A percentile compares a stretch with the other conserved stretches of the same genome.
These are phyloP conservation scores for Urechis unicinctus DNA, from an alignment of 2,888 invertebrate genomes.

Conservation along the genomic window DNA sequence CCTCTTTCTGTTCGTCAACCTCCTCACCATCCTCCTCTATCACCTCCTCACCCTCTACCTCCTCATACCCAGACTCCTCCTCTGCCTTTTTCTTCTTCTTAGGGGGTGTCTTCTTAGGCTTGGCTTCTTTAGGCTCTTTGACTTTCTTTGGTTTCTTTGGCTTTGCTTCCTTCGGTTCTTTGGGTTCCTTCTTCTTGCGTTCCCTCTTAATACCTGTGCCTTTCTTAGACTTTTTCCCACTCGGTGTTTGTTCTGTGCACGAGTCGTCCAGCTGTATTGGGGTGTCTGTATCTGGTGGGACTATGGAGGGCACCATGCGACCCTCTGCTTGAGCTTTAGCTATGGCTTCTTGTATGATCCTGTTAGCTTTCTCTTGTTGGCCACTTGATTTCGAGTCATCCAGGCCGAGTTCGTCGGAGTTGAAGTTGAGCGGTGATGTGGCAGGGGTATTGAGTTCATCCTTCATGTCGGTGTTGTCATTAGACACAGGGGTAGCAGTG, in stretches of 20 bases:
- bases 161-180: slow-evolving; percentile 22
- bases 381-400: slow-evolving; percentile 1
- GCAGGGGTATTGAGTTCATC: neutral
- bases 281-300: neutral
- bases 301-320: slow-evolving; percentile 14
- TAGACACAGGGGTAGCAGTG: too few species aligned
- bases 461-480: neutral
- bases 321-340: slow-evolving; percentile 33
- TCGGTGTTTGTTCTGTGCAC: neutral
- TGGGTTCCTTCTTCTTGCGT: slow-evolving; percentile 20
- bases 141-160: slow-evolving; percentile 24
- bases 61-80: slow-evolving; percentile 1
- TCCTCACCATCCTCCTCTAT: neutral
- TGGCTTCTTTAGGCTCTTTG: slow-evolving; percentile 19
- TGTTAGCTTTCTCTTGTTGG: slow-evolving; percentile 31
- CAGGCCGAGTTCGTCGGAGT: neutral
- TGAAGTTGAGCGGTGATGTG: neutral
- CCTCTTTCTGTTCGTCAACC: neutral
- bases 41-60: neutral
- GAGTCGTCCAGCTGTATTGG: neutral
- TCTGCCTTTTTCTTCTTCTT: slow-evolving; percentile 13
- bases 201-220: slow-evolving; percentile 11
- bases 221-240: slow-evolving; percentile 5
- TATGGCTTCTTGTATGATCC: slow-evolving; percentile 35
- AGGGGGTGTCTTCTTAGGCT: slow-evolving; percentile 21